Conservation (phyloP, 2,888 invertebrate species). For the Cremastinae sp. region DNA sequence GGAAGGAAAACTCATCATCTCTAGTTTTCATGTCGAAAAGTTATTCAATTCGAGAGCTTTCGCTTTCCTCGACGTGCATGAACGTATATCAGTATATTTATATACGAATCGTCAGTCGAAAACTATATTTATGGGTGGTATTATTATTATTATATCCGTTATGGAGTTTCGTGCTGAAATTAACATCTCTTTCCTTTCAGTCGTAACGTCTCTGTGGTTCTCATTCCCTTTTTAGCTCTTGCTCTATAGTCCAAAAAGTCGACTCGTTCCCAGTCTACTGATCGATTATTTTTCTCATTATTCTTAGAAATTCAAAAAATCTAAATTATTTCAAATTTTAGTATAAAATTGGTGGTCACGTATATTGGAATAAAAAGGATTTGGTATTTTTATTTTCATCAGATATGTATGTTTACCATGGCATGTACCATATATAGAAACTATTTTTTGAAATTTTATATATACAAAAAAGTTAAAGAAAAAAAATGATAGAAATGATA, state of each 20-base stretch:
- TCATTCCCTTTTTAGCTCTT: not conserved
- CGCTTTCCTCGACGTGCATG: constrained; percentile 33
- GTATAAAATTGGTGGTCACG: too few species aligned
- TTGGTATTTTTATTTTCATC: too few species aligned
- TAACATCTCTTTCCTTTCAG: constrained; percentile 47
- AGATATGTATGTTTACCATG: too few species aligned
- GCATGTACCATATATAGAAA: too few species aligned
- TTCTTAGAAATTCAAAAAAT: not conserved
- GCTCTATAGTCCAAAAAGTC: not conserved
- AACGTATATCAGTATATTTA: not conserved
- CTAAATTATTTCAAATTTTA: constrained; percentile 16
- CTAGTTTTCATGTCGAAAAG: constrained; percentile 48
- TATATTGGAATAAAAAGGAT: too few species aligned
- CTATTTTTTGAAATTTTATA: too few species aligned
- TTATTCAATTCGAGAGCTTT: constrained; percentile 55
- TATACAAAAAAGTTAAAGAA: too few species aligned
- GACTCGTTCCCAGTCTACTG: not conserved
- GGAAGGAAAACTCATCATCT: constrained; percentile 58
- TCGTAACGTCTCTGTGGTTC: constrained; percentile 3
- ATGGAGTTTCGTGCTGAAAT: constrained; percentile 29
- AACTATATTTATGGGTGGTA: too few species aligned
- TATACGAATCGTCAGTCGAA: constrained; percentile 15
- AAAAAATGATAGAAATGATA: too few species aligned
- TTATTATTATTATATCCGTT: too few species aligned
- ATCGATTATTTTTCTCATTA: not conserved